These are phyloP conservation scores for Trachelus tabidus DNA, from an alignment of 2,888 invertebrate species.

Conservation along the genomic window DNA sequence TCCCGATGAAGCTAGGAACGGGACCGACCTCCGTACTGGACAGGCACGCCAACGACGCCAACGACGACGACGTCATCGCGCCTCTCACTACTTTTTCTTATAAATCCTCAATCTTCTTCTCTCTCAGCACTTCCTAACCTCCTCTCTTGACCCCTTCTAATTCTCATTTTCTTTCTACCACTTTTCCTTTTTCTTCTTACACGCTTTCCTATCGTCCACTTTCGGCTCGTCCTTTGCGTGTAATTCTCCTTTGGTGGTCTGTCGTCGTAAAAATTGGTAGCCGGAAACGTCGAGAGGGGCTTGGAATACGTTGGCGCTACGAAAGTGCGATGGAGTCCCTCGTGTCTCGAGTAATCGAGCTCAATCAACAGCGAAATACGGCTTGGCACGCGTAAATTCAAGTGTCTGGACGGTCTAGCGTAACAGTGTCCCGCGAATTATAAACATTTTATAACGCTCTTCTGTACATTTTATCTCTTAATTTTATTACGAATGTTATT, in stretches of 20 bases:
- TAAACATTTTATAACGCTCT: slow-evolving; percentile 57
- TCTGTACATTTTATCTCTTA: slow-evolving; percentile 64
- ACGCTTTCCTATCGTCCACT: too few species aligned
- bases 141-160: background rate
- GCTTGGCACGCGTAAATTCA: slow-evolving; percentile 2
- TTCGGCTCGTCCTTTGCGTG: too few species aligned
- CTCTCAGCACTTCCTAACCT: background rate
- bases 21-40: slow-evolving; percentile 58
- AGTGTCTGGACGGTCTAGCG: slow-evolving; percentile 55
- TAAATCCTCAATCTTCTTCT: too few species aligned
- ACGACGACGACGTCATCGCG: background rate
- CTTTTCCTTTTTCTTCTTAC: background rate
- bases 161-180: background rate
- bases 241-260: too few species aligned
- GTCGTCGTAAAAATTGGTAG: too few species aligned
- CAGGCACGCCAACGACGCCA: slow-evolving; percentile 36
- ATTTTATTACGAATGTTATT: slow-evolving; percentile 50
- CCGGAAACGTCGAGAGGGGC: too few species aligned
- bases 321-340: too few species aligned
- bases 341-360: too few species aligned
- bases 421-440: slow-evolving; percentile 53
- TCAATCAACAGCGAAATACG: too few species aligned
- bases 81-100: background rate
- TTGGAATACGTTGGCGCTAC: too few species aligned
- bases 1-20: slow-evolving; percentile 74